A percentile compares a stretch with the other conserved stretches of the same genome.
These are phyloP conservation scores for Synanthedon myopaeformis DNA, from an alignment of 2,888 invertebrate genomes.

Conservation along the genomic window DNA sequence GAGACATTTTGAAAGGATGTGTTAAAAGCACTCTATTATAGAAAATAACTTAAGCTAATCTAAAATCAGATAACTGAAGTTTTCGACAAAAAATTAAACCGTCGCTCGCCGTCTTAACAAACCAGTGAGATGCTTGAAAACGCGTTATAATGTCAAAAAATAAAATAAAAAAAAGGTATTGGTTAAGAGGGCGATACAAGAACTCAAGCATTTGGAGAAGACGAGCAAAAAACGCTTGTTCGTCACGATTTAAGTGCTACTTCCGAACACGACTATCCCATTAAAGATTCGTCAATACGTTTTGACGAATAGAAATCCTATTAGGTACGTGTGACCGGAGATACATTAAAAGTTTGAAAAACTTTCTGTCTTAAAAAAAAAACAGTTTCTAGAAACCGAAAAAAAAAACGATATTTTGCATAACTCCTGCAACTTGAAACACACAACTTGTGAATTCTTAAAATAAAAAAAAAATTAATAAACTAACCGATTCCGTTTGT, in stretches of 20 bases:
- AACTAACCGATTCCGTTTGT: too few relatives aligned
- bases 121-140: conserved; percentile 11
- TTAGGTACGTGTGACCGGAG: conserved; percentile 8
- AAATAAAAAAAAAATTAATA: too few relatives aligned
- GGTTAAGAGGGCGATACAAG: conserved; percentile 33
- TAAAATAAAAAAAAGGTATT: conserved; percentile 20
- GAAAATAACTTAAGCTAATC: conserved; percentile 39
- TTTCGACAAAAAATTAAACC: conserved; percentile 33
- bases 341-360: background rate
- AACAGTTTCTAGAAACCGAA: too few relatives aligned
- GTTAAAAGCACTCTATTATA: too few relatives aligned
- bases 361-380: background rate
- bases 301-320: conserved; percentile 12
- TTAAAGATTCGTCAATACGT: conserved; percentile 15
- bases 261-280: conserved; percentile 47
- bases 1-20: too few relatives aligned
- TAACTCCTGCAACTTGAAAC: too few relatives aligned
- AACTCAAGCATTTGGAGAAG: conserved; percentile 9
- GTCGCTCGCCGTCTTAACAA: conserved; percentile 17
- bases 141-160: conserved; percentile 12
- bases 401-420: too few relatives aligned
- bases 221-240: conserved; percentile 33
- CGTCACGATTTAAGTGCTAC: conserved; percentile 41
- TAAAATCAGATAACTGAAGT: conserved; percentile 44
- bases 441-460: too few relatives aligned